These are phyloP conservation scores for Drosophila triauraria DNA, from an alignment of 1,140 invertebrate species.

Conservation along the genomic window DNA sequence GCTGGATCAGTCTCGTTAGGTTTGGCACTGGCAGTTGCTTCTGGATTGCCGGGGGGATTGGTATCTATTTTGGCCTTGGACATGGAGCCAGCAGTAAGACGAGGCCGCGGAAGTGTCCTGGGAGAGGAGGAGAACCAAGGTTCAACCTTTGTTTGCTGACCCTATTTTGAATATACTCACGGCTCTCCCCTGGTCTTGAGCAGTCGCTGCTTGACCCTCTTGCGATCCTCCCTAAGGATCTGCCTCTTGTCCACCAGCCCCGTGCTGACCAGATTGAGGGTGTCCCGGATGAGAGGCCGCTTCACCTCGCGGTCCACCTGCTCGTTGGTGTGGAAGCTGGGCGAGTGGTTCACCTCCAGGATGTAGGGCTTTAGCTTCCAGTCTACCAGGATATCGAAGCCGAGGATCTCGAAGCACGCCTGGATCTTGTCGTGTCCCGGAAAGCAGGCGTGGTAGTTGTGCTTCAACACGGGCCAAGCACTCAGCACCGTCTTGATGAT, in stretches of 20 bases:
- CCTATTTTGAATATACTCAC: conserved; percentile 38
- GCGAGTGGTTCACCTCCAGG: conserved; percentile 96
- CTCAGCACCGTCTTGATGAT: conserved; percentile 96
- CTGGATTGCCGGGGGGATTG: neutral
- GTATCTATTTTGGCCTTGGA: conserved; percentile 21
- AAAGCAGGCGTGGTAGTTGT: conserved; percentile 95
- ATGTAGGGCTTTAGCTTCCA: conserved; percentile 93
- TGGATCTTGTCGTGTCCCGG: conserved; percentile 92
- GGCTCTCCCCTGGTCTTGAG: conserved; percentile 85
- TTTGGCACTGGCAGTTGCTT: neutral
- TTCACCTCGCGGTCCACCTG: conserved; percentile 94
- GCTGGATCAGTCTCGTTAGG: neutral
- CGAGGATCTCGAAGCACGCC: conserved; percentile 95
- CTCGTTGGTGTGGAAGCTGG: conserved; percentile 95
- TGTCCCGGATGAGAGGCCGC: conserved; percentile 92
- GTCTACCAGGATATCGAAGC: conserved; percentile 95
- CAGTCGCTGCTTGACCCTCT: conserved; percentile 88
- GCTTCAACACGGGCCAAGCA: conserved; percentile 93
- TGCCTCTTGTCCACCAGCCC: conserved; percentile 91
- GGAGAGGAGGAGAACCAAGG: neutral
- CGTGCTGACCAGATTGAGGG: conserved; percentile 93
- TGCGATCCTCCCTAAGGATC: conserved; percentile 90
- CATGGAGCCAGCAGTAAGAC: neutral
- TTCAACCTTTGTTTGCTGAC: neutral
- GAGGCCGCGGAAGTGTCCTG: conserved; percentile 31